These are phyloP conservation scores for Rambutsinella grinnellia DNA, from an alignment of 2,888 invertebrate genomes.

Conservation along the genomic window DNA sequence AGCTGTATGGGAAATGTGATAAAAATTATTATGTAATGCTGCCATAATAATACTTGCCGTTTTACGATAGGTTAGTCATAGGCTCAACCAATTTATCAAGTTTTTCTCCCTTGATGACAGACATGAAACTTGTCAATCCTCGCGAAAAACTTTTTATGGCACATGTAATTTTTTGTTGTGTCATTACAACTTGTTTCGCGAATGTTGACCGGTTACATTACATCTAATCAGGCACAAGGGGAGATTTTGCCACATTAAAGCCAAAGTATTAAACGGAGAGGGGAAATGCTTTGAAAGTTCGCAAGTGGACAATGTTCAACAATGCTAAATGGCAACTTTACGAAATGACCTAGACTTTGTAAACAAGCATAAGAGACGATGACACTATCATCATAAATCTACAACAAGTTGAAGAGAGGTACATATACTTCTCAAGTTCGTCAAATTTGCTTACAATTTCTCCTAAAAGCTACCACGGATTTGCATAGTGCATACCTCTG, in stretches of 20 bases:
- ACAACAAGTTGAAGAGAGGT: not conserved
- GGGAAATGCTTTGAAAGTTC: not conserved
- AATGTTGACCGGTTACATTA: conserved; percentile 34
- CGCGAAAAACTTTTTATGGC: conserved; percentile 13
- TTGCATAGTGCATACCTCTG: not conserved
- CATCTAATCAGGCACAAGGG: no score
- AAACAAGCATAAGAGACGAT: not conserved
- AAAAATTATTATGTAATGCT: conserved; percentile 9
- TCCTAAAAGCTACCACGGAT: no score
- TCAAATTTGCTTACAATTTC: no score
- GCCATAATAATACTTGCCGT: conserved; percentile 15
- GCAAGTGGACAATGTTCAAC: not conserved
- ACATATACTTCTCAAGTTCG: not conserved
- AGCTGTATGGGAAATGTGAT: conserved; percentile 4
- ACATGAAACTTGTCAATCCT: conserved; percentile 44
- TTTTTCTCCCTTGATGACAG: conserved; percentile 26
- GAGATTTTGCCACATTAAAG: not conserved
- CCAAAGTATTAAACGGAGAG: not conserved
- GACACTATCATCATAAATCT: conserved; percentile 38
- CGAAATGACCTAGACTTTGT: conserved; percentile 18
- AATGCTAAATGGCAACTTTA: not conserved
- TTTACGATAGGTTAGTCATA: conserved; percentile 41
- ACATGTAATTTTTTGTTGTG: conserved; percentile 37
- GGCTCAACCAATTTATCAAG: conserved; percentile 44
- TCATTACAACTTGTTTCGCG: conserved; percentile 42